Percentiles rank a stretch among this genome's conserved stretches.
These are phyloP conservation scores for Hemicordylus capensis DNA, from an alignment of 2,113 vertebrate species.

Conservation along the genomic window DNA sequence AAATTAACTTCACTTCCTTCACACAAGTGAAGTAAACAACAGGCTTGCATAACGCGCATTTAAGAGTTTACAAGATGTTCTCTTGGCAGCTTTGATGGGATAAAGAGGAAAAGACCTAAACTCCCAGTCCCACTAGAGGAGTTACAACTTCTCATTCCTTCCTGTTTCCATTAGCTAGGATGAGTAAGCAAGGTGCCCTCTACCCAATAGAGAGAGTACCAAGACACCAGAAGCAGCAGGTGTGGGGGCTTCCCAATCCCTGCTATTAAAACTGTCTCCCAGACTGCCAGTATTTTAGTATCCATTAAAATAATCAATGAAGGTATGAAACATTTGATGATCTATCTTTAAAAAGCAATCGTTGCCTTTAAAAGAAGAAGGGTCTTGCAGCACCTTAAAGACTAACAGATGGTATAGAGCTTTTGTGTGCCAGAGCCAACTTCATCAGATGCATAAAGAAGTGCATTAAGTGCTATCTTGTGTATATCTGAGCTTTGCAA, in stretches of 20 bases:
- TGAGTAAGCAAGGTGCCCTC: background rate
- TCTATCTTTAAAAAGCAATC: background rate
- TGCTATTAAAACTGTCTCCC: background rate
- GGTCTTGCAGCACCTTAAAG: too few species aligned
- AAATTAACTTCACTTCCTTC: constrained; percentile 42
- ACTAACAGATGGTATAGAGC: too few species aligned
- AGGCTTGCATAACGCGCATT: background rate
- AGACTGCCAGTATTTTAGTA: too few species aligned
- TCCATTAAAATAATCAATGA: background rate
- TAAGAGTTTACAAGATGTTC: background rate
- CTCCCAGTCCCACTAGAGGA: background rate
- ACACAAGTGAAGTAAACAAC: background rate
- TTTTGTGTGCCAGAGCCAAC: too few species aligned
- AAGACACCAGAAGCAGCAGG: background rate
- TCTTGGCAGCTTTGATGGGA: background rate
- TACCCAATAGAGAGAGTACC: background rate
- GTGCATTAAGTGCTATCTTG: too few species aligned
- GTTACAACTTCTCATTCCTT: background rate
- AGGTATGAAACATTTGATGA: background rate
- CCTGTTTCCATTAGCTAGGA: background rate
- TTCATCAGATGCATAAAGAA: too few species aligned
- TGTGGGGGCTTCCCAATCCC: too few species aligned
- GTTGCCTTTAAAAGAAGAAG: too few species aligned
- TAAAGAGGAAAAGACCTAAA: background rate
- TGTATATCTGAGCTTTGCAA: too few species aligned